Percentiles rank a stretch among this genome's conserved stretches.
These are phyloP conservation scores for Heloderma charlesbogerti DNA, from an alignment of 2,113 vertebrate genomes.

Conservation along the genomic window DNA sequence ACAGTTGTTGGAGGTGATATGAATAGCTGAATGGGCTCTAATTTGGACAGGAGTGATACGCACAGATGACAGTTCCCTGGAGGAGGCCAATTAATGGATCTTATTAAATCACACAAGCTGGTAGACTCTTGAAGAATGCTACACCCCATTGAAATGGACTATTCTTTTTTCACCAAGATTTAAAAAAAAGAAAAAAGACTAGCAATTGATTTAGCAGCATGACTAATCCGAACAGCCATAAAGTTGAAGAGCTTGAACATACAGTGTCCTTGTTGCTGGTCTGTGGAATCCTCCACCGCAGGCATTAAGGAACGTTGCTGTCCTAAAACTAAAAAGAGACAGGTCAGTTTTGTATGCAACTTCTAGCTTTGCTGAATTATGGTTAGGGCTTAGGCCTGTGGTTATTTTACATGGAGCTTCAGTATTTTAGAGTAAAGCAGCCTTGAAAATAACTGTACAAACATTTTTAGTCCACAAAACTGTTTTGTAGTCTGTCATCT, in stretches of 20 bases:
- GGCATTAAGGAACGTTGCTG: neutral
- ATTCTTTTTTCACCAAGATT: too few relatives aligned
- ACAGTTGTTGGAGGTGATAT: too few relatives aligned
- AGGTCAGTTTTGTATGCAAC: neutral
- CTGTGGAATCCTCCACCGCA: neutral
- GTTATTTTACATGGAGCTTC: neutral
- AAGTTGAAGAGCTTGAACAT: neutral
- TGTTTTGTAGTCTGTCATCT: neutral
- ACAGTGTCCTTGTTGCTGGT: neutral
- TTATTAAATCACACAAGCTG: too few relatives aligned
- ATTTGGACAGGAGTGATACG: too few relatives aligned
- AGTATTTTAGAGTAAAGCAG: neutral
- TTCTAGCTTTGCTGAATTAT: constrained; percentile 1
- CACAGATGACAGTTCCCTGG: too few relatives aligned
- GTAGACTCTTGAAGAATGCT: too few relatives aligned
- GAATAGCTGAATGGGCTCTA: too few relatives aligned
- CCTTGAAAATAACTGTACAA: neutral
- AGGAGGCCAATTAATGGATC: too few relatives aligned
- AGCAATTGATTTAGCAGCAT: neutral
- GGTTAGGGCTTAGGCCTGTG: neutral
- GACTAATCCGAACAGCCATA: neutral
- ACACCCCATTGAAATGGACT: too few relatives aligned
- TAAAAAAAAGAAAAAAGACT: too few relatives aligned
- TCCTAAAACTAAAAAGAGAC: neutral
- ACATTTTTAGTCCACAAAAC: neutral